These are phyloP conservation scores for Diorhabda elongata DNA, from an alignment of 1,140 invertebrate species.

Conservation along the genomic window DNA sequence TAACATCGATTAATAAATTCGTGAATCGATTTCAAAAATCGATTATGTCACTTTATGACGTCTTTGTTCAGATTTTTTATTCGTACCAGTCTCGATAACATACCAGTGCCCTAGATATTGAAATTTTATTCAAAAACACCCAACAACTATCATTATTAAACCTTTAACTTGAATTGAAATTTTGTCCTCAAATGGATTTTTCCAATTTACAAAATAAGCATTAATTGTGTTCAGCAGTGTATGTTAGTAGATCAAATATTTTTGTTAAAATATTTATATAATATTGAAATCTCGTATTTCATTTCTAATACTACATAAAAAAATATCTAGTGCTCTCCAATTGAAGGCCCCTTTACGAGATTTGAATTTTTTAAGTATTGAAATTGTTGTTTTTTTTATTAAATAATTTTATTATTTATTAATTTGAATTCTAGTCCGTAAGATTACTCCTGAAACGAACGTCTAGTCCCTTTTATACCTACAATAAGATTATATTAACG, in stretches of 20 bases:
- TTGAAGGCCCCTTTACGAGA: background rate
- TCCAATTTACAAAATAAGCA: too few species aligned
- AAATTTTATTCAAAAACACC: too few species aligned
- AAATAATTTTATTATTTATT: background rate
- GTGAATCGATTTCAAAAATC: too few species aligned
- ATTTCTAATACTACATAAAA: background rate
- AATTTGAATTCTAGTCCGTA: background rate
- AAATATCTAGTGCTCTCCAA: background rate
- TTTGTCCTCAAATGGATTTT: too few species aligned
- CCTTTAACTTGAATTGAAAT: too few species aligned
- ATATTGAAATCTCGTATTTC: background rate
- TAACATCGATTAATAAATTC: too few species aligned
- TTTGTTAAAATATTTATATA: background rate
- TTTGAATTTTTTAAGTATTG: background rate
- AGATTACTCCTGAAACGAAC: background rate
- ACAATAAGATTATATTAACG: conserved; percentile 7
- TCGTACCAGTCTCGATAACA: too few species aligned
- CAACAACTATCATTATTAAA: too few species aligned
- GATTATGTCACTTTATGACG: too few species aligned
- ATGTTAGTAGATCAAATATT: background rate
- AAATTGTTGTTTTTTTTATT: background rate
- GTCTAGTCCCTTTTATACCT: conserved; percentile 9
- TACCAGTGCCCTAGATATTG: too few species aligned
- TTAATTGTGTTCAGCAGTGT: too few species aligned
- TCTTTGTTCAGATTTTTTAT: too few species aligned